A percentile compares a stretch with the other conserved stretches of the same genome.
phyloP scores from a whole-genome alignment of 2,888 invertebrate species.

The Sarcophaga rosellei region DNA sequence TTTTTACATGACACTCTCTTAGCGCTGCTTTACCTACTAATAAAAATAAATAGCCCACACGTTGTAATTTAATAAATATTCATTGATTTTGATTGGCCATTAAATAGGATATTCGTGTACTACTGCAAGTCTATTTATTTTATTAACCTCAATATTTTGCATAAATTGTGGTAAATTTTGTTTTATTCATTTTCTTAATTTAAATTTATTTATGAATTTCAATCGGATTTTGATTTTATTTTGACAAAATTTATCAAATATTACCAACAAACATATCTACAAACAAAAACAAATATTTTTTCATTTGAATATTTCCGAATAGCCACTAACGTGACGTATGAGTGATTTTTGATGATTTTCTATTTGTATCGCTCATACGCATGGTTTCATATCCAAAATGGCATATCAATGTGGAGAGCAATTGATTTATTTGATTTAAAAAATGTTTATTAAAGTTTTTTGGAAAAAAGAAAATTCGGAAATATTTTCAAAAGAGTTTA shows the following conservation, averaged over 20 bases:
- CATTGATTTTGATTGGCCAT: slow-evolving; percentile 8
- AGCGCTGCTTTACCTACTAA: neutral
- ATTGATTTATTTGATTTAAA: too few species aligned
- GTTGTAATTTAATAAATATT: slow-evolving; percentile 18
- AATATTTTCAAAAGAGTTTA: too few species aligned
- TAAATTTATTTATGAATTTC: neutral
- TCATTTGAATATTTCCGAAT: too few species aligned
- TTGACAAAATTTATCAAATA: neutral
- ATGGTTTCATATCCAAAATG: too few species aligned
- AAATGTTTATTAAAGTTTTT: too few species aligned
- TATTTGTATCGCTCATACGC: too few species aligned
- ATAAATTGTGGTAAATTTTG: slow-evolving; percentile 29
- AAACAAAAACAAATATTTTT: too few species aligned
- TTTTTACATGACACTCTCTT: neutral
- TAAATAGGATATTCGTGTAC: neutral
- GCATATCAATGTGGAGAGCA: too few species aligned
- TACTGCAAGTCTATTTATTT: slow-evolving; percentile 10
- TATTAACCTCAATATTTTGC: slow-evolving; percentile 44
- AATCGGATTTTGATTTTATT: neutral
- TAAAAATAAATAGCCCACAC: neutral
- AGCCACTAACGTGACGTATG: too few species aligned
- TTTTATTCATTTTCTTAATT: neutral
- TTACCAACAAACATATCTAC: neutral
- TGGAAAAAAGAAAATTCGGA: too few species aligned
- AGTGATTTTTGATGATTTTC: too few species aligned